Base-by-base conservation (phyloP, 1,140 invertebrate species). In the Bathynomus jamesi region DNA sequence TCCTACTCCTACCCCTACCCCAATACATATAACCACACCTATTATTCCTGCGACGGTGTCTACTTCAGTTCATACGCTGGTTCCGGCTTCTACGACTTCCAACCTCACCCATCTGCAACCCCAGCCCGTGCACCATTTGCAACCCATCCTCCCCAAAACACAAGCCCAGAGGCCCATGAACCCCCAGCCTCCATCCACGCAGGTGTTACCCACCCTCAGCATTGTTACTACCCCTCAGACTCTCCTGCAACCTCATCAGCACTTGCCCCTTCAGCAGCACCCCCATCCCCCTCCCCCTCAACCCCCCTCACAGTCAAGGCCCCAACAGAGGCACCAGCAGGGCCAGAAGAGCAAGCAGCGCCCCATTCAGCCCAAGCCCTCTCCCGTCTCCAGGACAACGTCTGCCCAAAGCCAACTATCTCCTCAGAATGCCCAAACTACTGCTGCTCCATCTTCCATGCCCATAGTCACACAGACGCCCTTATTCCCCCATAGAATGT, bases 401-500 rank as follows among this genome's bases (percentile, higher is more conserved):
- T 11, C 76, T 71, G 71, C 32, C 74, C 70, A 79, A 85, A 87
- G 63, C n/a, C 73, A 75, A 32, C 29, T 75, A 27, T 75, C 73
- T 13, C 73, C 76, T 8, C 75, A 76, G 65, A 66, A 71, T n/a
- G 72, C 46, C 5, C 63, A 71, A 28, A 71, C 73, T 40, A 69
- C 40, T 21, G 21, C 21, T 21, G 11, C 40, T 3, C 21, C 40
- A 17, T 53, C 27, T 70, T 70, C 68, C 68, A 70, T 65, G 67
- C 68, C 17, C 66, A 67, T 8, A 71, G 69, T 63, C 21, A 17
- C 40, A 53, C 73, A 75, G 60, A 66, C 69, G 2, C 63, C 70
- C 24, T 46, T 68, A 21, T 71, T 75, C 66, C 61, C 69, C 1
- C 73, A 75, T 27, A 69, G 73, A 24, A 78, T 77, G 75, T 67